Conservation (phyloP, 2,797 vertebrate genomes). For the Psittacula derbiana region DNA sequence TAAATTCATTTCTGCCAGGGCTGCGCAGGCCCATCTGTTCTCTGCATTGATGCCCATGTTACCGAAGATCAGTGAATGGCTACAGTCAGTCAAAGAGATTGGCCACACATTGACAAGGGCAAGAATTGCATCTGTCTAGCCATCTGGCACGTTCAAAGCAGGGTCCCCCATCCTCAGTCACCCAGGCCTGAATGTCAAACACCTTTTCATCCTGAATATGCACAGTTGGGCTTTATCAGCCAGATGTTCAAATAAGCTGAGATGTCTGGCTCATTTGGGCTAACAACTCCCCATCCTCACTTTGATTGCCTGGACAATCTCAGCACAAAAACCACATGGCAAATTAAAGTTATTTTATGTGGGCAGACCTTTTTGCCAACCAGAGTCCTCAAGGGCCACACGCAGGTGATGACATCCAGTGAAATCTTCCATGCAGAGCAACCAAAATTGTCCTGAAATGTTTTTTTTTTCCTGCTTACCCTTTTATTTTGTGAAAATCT, state of each 20-base stretch:
- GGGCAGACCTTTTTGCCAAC: neutral
- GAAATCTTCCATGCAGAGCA: neutral
- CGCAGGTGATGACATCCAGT: slow-evolving; percentile 26
- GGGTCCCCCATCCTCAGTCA: slow-evolving; percentile 51
- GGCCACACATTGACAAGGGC: slow-evolving; percentile 64
- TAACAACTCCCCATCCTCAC: slow-evolving; percentile 56
- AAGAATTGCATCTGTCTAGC: slow-evolving; percentile 55
- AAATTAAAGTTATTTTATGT: slow-evolving; percentile 24
- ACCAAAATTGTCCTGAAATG: neutral
- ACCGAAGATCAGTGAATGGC: slow-evolving; percentile 20
- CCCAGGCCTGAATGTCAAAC: slow-evolving; percentile 71
- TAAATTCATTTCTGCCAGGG: slow-evolving; percentile 47
- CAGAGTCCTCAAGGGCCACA: neutral
- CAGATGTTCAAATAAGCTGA: slow-evolving; percentile 66
- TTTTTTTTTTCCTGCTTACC: neutral
- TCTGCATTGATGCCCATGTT: slow-evolving; percentile 10
- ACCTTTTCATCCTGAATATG: slow-evolving; percentile 10
- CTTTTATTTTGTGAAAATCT: neutral
- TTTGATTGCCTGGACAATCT: slow-evolving; percentile 36
- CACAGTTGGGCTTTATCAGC: slow-evolving; percentile 35
- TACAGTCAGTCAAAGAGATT: slow-evolving; percentile 67
- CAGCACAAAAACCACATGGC: slow-evolving; percentile 34
- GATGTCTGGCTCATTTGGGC: slow-evolving; percentile 49
- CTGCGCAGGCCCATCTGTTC: slow-evolving; percentile 29
- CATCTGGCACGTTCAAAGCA: slow-evolving; percentile 42